Base-by-base conservation (phyloP, 2,888 invertebrate species). In the Tinea trinotella region DNA sequence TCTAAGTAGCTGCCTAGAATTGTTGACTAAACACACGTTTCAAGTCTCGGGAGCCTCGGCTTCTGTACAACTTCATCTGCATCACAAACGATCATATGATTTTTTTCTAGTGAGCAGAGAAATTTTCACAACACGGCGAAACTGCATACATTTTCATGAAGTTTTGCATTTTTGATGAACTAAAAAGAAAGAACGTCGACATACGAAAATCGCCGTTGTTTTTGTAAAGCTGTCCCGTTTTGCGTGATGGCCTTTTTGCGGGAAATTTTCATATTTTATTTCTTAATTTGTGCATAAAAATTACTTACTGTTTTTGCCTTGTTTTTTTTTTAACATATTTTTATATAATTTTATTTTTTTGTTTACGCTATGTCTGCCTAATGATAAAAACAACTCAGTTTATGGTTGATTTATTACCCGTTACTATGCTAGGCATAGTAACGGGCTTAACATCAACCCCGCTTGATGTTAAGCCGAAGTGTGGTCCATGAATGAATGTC, bases 121-220 rank as follows among this genome's bases (percentile, higher is more conserved):
- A 62, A 62, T 61, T 57, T 62, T 57, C 57, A 59, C 62, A 59
- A 64, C 65, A 61, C 63, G 63, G 66, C 59, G 58, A 61, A 53
- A 69, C 68, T 69, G 76, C 75, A 80, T 79, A 75, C 71, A 81
- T 79, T 81, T 78, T 71, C 76, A 76, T 76, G 68, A 74, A 76
- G 68, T 73, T 78, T 80, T 79, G 74, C 78, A 81, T 81, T 76
- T 80, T 79, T 81, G 79, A 81, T 77, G 76, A 76, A 74, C 72
- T 64, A 55, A 55, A 55, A 55, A 55, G 24, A 40, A 55, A 36
- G 50, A 12, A 17, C 40, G 19, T 7, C 24, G 19, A 12, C 12
- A 10, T 50, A 24, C 50, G 50, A 30, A 50, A 50, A 22, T 12
- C 50, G 13, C 22, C 50, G 50, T 50, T 50, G 50, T 30, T 50